These are phyloP conservation scores for Scotopteryx bipunctaria DNA, from an alignment of 2,888 invertebrate genomes.

Conservation along the genomic window DNA sequence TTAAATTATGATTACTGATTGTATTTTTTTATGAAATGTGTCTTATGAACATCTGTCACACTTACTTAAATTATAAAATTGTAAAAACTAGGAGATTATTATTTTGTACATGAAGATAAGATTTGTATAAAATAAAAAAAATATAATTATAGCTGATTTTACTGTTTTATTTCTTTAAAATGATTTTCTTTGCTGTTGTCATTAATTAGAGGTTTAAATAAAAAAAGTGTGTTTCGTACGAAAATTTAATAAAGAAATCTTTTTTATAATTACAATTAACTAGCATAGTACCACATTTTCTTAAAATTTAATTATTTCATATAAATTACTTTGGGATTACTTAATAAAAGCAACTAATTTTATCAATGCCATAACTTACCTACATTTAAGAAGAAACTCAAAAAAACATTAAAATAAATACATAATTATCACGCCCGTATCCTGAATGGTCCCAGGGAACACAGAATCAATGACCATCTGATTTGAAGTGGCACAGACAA, in stretches of 20 bases:
- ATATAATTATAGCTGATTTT: conserved; percentile 27
- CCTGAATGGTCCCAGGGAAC: too few relatives aligned
- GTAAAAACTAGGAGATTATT: conserved; percentile 29
- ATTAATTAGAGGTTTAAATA: conserved; percentile 4
- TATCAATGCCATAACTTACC: neutral
- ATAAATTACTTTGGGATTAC: conserved; percentile 7
- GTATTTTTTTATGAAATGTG: neutral
- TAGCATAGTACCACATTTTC: conserved; percentile 18
- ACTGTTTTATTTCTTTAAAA: conserved; percentile 4
- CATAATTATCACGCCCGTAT: too few relatives aligned
- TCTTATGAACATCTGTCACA: too few relatives aligned
- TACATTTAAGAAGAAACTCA: too few relatives aligned
- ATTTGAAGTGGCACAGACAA: too few relatives aligned
- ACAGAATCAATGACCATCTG: too few relatives aligned
- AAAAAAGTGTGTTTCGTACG: neutral
- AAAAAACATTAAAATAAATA: too few relatives aligned
- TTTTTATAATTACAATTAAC: neutral
- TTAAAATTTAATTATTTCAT: neutral
- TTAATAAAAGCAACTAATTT: neutral
- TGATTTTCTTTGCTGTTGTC: neutral
- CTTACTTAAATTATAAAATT: conserved; percentile 28
- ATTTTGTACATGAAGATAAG: conserved; percentile 48
- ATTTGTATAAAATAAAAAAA: conserved; percentile 50
- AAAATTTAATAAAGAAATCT: neutral
- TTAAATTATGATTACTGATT: too few relatives aligned